phyloP scores from a whole-genome alignment of 2,888 invertebrate species.

The Ctena decussata region DNA sequence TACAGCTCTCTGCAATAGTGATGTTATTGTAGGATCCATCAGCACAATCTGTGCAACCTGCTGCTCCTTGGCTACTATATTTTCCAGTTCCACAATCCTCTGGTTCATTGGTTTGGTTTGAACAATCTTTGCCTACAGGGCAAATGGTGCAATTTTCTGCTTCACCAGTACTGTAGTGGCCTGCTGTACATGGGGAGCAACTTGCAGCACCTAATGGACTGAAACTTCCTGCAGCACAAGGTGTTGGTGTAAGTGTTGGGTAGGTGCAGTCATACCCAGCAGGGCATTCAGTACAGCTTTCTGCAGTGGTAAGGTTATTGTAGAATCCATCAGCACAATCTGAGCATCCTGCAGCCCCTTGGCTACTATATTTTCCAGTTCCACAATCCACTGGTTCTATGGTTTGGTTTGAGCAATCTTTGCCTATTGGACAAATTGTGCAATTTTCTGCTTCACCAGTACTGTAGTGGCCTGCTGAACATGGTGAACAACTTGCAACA shows the following conservation, averaged over 20 bases:
- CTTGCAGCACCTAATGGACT: background rate
- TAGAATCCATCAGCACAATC: background rate
- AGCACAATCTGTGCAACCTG: conserved; percentile 2
- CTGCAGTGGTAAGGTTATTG: background rate
- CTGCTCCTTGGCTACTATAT: conserved; percentile 40
- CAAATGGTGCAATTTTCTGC: background rate
- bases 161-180: background rate
- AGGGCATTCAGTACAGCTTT: background rate
- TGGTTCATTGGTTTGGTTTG: background rate
- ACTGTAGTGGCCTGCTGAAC: conserved; percentile 47
- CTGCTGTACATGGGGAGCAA: background rate
- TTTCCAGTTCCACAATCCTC: conserved; percentile 44
- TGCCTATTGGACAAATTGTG: conserved; percentile 53
- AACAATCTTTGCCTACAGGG: conserved; percentile 50
- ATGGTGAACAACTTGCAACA: conserved; percentile 58
- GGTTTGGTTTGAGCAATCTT: conserved; percentile 55
- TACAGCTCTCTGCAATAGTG: conserved; percentile 46
- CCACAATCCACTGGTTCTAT: conserved; percentile 48
- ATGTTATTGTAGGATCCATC: conserved; percentile 67
- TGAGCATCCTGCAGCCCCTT: conserved; percentile 47
- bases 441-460: conserved; percentile 12
- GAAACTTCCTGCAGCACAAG: background rate
- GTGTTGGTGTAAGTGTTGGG: background rate
- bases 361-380: conserved; percentile 63
- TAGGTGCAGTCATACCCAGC: background rate